Evolutionary conservation across 2,113 vertebrate genomes (phyloP).

Genomic region (Esox niger): DNA sequence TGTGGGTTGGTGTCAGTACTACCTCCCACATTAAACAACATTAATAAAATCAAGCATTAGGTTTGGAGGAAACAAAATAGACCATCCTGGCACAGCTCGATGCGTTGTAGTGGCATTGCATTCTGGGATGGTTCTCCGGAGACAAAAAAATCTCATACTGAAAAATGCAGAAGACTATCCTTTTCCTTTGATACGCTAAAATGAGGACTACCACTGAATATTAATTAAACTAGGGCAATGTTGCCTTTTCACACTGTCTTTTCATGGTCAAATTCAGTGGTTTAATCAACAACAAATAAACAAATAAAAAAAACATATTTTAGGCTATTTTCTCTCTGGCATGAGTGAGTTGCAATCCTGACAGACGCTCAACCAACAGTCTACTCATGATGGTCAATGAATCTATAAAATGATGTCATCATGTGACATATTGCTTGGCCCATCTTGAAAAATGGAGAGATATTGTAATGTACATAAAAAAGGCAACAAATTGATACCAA

Average conservation of each 20-base stretch:
- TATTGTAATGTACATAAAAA: not conserved
- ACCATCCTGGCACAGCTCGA: constrained; percentile 4
- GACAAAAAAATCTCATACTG: not conserved
- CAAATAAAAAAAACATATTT: not conserved
- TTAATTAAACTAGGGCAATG: not conserved
- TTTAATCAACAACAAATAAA: no score
- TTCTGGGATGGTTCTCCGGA: not conserved
- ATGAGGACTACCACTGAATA: not conserved
- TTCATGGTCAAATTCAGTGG: no score
- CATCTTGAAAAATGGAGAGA: not conserved
- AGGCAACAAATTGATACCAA: not conserved
- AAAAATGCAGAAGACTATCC: not conserved
- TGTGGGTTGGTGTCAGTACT: not conserved
- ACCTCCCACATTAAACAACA: not conserved
- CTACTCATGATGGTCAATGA: not conserved
- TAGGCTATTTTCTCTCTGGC: not conserved
- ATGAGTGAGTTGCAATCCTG: not conserved
- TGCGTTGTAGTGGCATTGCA: constrained; percentile 4
- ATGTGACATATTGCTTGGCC: not conserved
- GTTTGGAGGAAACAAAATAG: not conserved
- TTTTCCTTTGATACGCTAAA: constrained; percentile 1
- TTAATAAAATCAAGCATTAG: not conserved
- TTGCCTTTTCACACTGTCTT: no score
- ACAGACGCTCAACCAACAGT: not conserved
- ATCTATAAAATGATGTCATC: not conserved